Base-by-base conservation (phyloP, 1,140 invertebrate genomes). In the Chrysomallon squamiferum region DNA sequence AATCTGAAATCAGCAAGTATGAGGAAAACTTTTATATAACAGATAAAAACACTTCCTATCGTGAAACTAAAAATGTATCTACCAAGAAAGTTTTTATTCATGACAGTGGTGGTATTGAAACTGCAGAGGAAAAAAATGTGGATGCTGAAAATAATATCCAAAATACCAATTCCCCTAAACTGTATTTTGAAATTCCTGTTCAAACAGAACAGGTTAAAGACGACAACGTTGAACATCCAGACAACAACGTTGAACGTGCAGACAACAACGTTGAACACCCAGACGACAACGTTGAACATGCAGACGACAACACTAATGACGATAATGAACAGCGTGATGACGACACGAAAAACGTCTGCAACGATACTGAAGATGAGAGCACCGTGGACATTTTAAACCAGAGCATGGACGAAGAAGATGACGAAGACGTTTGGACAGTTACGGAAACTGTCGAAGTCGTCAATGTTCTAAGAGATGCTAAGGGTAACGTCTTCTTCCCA, bases 21-120 rank as follows among this genome's bases (percentile, higher is more conserved):
- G 32, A 59, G n/a, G 32, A 59, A 43, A 59, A 38, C 3, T 25
- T 22, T 22, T 59, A 59, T 43, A 59, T 35, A 1, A 54, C 50
- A 27, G 50, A 54, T 22, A 54, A 30, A 20, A 30, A 25, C 18
- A 54, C 50, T 5, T 38, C 35, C 15, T 38, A 38, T 15, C 35
- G 15, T 38, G 35, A 38, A 38, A 15, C 15, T 38, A 38, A 38
- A 38, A 38, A 38, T 38, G 35, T 38, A 7, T 38, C 35, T 15
- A 38, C 35, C 15, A 38, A 38, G 15, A 38, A 38, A 38, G 35
- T 38, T 15, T 29, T 25, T 15, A 29, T 29, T 56, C 52, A 25
- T 56, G 52, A 56, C 18, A 22, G 3, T 29, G 52, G 27, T 20
- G 52, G 29, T 50, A 50, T 50, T n/a, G 18, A 50, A 50, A 9